phyloP scores from a whole-genome alignment of 2,797 vertebrate genomes.

The Macropus fuliginosus region DNA sequence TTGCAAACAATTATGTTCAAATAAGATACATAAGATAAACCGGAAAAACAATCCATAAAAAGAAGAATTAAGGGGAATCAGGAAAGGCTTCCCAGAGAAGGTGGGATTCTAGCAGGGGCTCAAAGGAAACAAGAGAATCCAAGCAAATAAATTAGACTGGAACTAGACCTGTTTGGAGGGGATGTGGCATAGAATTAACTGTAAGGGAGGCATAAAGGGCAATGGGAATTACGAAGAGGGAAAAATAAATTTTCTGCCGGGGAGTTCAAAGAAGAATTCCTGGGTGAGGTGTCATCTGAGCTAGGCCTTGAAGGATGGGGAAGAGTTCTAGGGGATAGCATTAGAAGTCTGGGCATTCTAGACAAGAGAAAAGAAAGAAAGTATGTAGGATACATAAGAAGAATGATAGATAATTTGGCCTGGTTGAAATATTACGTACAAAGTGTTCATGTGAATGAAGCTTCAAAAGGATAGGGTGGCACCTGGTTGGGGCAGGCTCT shows the following conservation, averaged over 20 bases:
- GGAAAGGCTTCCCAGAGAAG: background rate
- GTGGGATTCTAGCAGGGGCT: background rate
- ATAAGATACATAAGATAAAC: background rate
- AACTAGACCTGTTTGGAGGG: background rate
- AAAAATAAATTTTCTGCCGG: background rate
- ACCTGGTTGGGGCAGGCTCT: background rate
- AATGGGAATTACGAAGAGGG: background rate
- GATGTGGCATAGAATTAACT: background rate
- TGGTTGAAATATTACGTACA: background rate
- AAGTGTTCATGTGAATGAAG: background rate
- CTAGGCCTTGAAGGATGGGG: background rate
- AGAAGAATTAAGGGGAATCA: background rate
- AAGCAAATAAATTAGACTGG: background rate
- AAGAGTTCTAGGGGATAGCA: background rate
- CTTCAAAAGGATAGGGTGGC: background rate
- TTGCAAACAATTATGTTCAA: background rate
- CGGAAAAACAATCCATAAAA: background rate
- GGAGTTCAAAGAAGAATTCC: background rate
- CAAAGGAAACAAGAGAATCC: background rate
- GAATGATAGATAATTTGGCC: background rate
- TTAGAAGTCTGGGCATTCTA: background rate
- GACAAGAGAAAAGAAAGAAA: background rate
- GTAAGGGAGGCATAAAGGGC: background rate
- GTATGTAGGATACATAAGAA: background rate
- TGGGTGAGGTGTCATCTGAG: background rate